Evolutionary conservation across 2,797 vertebrate genomes (phyloP), one percentile per base, ranked within the genome.

Genomic region (Rhinophrynus dorsalis): DNA sequence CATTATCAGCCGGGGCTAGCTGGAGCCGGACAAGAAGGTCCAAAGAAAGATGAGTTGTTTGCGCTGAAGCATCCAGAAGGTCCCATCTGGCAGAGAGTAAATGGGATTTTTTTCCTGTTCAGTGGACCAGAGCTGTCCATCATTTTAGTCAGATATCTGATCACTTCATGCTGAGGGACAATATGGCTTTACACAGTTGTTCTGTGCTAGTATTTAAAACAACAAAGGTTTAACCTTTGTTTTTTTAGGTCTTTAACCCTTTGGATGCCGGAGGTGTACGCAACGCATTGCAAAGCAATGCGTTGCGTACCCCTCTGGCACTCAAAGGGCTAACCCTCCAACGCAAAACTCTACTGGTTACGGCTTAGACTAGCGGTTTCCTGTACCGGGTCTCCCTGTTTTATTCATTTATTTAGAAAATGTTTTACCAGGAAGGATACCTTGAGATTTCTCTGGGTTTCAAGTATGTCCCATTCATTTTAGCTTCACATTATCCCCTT

Each of bases 21-120:
- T 88, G 86, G 85, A 91, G 86, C 87, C 64, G 85, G 91, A 92
- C 91, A 92, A 86, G 88, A 85, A 88, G 89, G 87, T 87, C 90
- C 72, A 86, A 92, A 94, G 92, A 94, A 93, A 86, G 85, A 94
- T 94, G 91, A 89, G 88, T 88, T 92, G 91, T 94, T 93, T 92
- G 89, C 80, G 61, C 83, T 90, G 86, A 89, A 90, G 89, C 86
- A 78, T 92, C 92, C 90, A 89, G 87, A 92, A 88, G 90, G 91
- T 93, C 91, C 92, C 92, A 93, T 93, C 92, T 94, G 93, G 92
- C 90, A 78, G 80, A 81, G 78, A 87, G 84, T 85, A 94, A 93
- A 94, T 94, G 92, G 89, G 86, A 84, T 89, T 87, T 89, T 82
- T 87, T 87, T 81, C 84, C 84, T 88, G 83, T 83, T 90, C 85